These are phyloP conservation scores for Paratrypauchen microcephalus DNA, from an alignment of 2,797 vertebrate genomes.

Conservation along the genomic window DNA sequence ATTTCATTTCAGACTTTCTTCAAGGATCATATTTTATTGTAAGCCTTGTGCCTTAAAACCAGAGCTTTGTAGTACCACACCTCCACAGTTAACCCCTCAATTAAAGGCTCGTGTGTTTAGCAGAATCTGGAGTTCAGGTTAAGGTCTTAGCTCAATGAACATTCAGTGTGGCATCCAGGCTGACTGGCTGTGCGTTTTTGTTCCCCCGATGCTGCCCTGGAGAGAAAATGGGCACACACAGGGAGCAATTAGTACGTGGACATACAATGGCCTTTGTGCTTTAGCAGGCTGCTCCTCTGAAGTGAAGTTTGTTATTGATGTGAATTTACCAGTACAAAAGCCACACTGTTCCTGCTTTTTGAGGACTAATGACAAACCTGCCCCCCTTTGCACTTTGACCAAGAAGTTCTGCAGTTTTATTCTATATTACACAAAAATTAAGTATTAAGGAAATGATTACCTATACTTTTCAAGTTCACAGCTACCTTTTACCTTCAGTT, in stretches of 20 bases:
- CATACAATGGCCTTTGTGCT: constrained; percentile 37
- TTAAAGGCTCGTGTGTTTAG: constrained; percentile 4
- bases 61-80: background rate
- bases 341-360: constrained; percentile 52
- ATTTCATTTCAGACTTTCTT: background rate
- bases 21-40: background rate
- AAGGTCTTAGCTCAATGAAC: constrained; percentile 54
- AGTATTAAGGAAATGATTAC: too few relatives aligned
- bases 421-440: too few relatives aligned
- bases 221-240: constrained; percentile 58
- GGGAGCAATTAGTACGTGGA: constrained; percentile 57
- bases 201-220: constrained; percentile 37
- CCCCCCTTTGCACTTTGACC: constrained; percentile 23
- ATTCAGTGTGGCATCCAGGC: constrained; percentile 52
- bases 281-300: constrained; percentile 38
- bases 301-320: constrained; percentile 28
- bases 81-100: constrained; percentile 2
- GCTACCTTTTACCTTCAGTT: too few relatives aligned
- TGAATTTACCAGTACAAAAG: constrained; percentile 44
- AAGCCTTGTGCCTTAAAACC: background rate
- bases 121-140: constrained; percentile 26
- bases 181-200: constrained; percentile 67
- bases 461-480: too few relatives aligned
- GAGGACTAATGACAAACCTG: constrained; percentile 32
- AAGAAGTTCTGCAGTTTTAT: background rate